Conservation (phyloP, 2,797 vertebrate genomes). For the Malacoraja senta region DNA sequence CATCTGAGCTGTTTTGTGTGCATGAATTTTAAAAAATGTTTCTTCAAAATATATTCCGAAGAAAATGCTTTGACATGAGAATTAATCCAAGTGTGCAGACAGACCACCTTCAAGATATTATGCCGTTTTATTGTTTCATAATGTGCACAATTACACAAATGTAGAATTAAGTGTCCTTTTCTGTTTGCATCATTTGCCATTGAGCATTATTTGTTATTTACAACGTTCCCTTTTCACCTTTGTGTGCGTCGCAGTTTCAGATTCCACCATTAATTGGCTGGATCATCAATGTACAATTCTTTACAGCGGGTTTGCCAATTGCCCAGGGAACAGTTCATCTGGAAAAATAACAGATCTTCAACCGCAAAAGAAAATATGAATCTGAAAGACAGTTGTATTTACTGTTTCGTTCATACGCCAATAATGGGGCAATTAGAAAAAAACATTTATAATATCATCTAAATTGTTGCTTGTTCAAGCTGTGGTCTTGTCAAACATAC, state of each 20-base stretch:
- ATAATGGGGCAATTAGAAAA: neutral
- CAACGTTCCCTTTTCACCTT: neutral
- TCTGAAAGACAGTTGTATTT: conserved; percentile 11
- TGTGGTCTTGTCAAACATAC: neutral
- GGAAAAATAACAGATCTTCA: neutral
- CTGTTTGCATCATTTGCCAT: neutral
- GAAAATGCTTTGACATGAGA: neutral
- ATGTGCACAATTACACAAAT: neutral
- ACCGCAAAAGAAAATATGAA: neutral
- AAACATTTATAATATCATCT: conserved; percentile 21
- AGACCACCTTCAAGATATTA: neutral
- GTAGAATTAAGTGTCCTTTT: neutral
- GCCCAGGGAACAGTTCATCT: neutral
- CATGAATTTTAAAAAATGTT: neutral
- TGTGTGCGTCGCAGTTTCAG: neutral
- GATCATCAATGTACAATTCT: neutral
- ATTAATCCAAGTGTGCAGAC: neutral
- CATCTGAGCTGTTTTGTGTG: no score
- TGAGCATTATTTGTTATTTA: neutral
- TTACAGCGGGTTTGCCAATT: neutral
- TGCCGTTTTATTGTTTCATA: no score
- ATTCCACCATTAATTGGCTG: conserved; percentile 14
- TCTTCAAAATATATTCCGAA: neutral
- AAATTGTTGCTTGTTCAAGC: conserved; percentile 27
- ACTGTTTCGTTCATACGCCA: neutral